Percentiles rank a stretch among this genome's conserved stretches.
Evolutionary conservation across 1,140 invertebrate species (phyloP).

Genomic region (Cherax quadricarinatus): DNA sequence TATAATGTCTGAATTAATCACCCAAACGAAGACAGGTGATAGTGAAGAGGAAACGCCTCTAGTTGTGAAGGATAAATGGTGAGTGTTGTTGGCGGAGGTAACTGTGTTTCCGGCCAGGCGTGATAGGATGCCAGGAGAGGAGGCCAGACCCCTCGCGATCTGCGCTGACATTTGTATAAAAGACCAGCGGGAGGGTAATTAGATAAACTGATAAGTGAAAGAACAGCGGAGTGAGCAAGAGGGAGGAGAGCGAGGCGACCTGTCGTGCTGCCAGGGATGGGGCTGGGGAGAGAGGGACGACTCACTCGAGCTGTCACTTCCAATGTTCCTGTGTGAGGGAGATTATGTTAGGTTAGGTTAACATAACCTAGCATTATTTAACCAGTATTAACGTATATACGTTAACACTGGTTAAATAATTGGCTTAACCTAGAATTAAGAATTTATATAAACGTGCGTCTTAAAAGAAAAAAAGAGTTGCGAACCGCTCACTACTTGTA

Average conservation of each 20-base stretch:
- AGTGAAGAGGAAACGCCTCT: neutral
- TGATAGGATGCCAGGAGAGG: conserved; percentile 21
- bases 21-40: neutral
- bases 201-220: conserved; percentile 69
- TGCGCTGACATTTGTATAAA: conserved; percentile 67
- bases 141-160: conserved; percentile 30
- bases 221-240: conserved; percentile 42
- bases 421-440: no score
- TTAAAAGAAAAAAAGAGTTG: no score
- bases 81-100: neutral
- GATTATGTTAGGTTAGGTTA: neutral
- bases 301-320: conserved; percentile 10
- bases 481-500: no score
- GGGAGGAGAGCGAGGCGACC: neutral
- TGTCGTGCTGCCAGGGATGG: neutral
- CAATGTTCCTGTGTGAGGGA: neutral
- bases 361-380: no score
- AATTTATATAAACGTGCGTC: no score
- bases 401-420: no score
- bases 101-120: conserved; percentile 13
- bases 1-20: neutral
- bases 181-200: conserved; percentile 63
- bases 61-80: neutral
- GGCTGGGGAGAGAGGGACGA: neutral
- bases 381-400: no score